Base-by-base conservation (phyloP, 1,140 invertebrate genomes). In the Diachasmimorpha longicaudata region DNA sequence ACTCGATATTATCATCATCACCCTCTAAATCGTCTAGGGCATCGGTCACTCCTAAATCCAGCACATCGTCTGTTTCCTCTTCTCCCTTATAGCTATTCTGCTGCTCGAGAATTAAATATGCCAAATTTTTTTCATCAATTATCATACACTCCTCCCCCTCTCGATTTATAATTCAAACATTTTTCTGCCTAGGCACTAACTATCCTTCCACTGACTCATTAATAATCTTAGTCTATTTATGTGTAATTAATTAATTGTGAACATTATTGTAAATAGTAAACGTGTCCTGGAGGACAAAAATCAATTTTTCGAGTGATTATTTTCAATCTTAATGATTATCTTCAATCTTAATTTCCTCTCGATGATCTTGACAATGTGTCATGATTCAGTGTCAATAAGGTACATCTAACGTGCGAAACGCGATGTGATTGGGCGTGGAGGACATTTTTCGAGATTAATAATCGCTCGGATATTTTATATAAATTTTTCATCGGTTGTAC, bases 71-170 rank as follows among this genome's bases (percentile, higher is more conserved):
- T 80, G 86, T 88, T 80, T 88, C 88, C 84, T 89, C 88, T 85
- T 88, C 87, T 85, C 84, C 88, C 83, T 89, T 89, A 89, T 85
- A 86, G 87, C 83, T 87, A 88, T 84, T 87, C 84, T 87, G 85
- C 87, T 89, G 87, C 87, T 87, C 85, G 79, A 83, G 85, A 87
- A 89, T 87, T 86, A 89, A 89, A 89, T 87, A 63, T 85, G 81
- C 84, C 85, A 86, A 86, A 82, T 79, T 88, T 82, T 84, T 80
- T 80, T 82, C 81, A 86, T 85, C 78, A 86, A 79, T 42, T 71
- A 72, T 63, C 37, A 11, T 70, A 77, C 48, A 70, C 70, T 44
- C 39, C 23, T 55, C 63, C 25, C 19, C 19, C 19, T 67, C 63
- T 76, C 55, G 8, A 70, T 71, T 76, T 70, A 21, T 44, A 42